Conservation (phyloP, 2,888 invertebrate species). For the Drosophila anomelani region DNA sequence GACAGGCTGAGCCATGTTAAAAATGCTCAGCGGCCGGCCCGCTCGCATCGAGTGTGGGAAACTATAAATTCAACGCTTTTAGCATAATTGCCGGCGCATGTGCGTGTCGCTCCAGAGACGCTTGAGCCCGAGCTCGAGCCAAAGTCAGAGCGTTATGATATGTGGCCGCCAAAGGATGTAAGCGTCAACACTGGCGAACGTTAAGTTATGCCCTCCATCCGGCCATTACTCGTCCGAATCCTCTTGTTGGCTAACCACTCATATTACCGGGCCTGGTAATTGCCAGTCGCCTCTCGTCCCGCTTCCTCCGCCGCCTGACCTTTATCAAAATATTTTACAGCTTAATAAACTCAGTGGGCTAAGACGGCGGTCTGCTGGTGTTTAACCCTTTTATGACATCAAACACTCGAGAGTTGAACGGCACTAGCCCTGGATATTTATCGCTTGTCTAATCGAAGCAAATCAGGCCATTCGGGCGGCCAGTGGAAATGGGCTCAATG, state of each 20-base stretch:
- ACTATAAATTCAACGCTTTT: constrained; percentile 77
- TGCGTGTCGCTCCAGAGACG: constrained; percentile 61
- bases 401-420: constrained; percentile 52
- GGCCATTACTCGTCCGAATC: constrained; percentile 36
- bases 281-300: constrained; percentile 36
- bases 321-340: constrained; percentile 63
- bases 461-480: constrained; percentile 57
- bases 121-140: constrained; percentile 32
- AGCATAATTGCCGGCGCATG: constrained; percentile 73
- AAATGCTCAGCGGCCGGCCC: constrained; percentile 32
- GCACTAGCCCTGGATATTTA: constrained; percentile 53
- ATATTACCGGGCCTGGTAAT: constrained; percentile 65
- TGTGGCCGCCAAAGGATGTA: constrained; percentile 70
- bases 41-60: constrained; percentile 50
- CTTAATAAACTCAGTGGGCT: constrained; percentile 57
- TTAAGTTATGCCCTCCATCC: constrained; percentile 55
- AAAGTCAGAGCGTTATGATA: constrained; percentile 66
- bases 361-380: constrained; percentile 24
- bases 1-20: constrained; percentile 68
- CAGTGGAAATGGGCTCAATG: constrained; percentile 51
- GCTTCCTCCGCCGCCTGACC: constrained; percentile 43
- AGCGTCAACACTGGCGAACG: constrained; percentile 64
- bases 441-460: constrained; percentile 70
- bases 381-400: constrained; percentile 60
- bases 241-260: constrained; percentile 54